Percentiles rank a stretch among this genome's conserved stretches.
phyloP scores from a whole-genome alignment of 2,797 vertebrate species.

The Spinus pinus region DNA sequence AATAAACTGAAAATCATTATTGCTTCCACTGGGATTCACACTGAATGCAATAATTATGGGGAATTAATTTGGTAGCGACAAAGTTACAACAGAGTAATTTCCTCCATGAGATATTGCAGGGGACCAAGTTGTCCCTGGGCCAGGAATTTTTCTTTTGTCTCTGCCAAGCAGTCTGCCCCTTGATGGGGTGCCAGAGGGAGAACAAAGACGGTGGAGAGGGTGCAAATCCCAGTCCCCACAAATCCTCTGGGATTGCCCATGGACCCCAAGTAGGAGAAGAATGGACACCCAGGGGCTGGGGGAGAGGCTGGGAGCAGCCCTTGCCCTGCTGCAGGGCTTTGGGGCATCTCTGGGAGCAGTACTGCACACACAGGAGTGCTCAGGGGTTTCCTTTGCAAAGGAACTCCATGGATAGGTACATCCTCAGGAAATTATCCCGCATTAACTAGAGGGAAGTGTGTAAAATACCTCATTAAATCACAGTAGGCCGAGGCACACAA shows the following conservation, averaged over 20 bases:
- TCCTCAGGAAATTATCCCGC: background rate
- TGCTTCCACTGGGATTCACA: conserved; percentile 24
- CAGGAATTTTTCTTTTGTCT: background rate
- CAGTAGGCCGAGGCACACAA: background rate
- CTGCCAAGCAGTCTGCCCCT: background rate
- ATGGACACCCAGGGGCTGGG: background rate
- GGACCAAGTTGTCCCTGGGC: background rate
- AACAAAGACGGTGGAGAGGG: background rate
- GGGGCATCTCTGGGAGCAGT: background rate
- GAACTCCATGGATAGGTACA: background rate
- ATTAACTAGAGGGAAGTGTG: background rate
- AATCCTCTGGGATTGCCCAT: background rate
- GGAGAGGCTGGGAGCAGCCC: background rate
- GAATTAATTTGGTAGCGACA: background rate
- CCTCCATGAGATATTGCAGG: background rate
- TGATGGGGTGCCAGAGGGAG: background rate
- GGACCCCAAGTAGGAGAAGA: background rate
- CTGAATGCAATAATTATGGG: conserved; percentile 18
- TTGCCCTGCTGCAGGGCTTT: background rate
- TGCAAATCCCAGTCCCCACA: background rate
- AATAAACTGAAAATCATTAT: conserved; percentile 50
- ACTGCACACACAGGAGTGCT: rapidly evolving
- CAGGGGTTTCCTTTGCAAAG: background rate
- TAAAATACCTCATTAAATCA: conserved; percentile 6
- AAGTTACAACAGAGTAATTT: conserved; percentile 11